Evolutionary conservation across 2,113 vertebrate genomes (phyloP).

Genomic region (Clinocottus analis): DNA sequence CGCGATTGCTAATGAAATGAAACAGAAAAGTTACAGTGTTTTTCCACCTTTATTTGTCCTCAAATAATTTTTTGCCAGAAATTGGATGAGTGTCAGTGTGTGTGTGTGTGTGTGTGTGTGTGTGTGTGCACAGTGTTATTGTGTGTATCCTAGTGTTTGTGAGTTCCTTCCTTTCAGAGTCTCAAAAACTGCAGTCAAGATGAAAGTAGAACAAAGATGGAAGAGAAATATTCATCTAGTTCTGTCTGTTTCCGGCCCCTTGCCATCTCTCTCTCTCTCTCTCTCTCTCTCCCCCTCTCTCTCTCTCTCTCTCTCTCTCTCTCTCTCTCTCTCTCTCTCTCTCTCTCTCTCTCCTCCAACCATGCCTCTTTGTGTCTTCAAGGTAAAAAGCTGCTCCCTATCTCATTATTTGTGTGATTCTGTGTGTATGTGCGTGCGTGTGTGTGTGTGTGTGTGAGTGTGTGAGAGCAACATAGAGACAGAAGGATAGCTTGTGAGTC

Average conservation of each 20-base stretch:
- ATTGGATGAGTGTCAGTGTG: neutral
- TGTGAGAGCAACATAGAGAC: neutral
- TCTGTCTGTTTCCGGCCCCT: conserved; percentile 30
- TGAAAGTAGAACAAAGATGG: conserved; percentile 61
- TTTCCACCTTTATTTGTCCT: neutral
- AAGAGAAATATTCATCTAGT: conserved; percentile 70
- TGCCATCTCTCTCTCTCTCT: conserved; percentile 34
- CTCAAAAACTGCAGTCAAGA: conserved; percentile 44
- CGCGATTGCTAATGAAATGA: conserved; percentile 20
- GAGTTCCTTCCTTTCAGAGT: conserved; percentile 38
- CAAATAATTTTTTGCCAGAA: neutral
- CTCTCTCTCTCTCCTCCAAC: conserved; percentile 9
- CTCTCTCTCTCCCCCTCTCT: conserved; percentile 22
- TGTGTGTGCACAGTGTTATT: neutral
- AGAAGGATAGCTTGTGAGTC: conserved; percentile 40
- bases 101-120: neutral
- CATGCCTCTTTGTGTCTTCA: conserved; percentile 52
- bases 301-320: conserved; percentile 33
- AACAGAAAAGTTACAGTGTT: neutral
- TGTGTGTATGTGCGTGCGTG: neutral
- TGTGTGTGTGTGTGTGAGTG: neutral
- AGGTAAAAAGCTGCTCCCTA: conserved; percentile 59
- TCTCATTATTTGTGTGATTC: conserved; percentile 44
- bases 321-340: conserved; percentile 20
- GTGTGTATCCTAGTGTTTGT: conserved; percentile 23